Evolutionary conservation across 2,888 invertebrate genomes (phyloP).

Genomic region (Nysson spinosus): DNA sequence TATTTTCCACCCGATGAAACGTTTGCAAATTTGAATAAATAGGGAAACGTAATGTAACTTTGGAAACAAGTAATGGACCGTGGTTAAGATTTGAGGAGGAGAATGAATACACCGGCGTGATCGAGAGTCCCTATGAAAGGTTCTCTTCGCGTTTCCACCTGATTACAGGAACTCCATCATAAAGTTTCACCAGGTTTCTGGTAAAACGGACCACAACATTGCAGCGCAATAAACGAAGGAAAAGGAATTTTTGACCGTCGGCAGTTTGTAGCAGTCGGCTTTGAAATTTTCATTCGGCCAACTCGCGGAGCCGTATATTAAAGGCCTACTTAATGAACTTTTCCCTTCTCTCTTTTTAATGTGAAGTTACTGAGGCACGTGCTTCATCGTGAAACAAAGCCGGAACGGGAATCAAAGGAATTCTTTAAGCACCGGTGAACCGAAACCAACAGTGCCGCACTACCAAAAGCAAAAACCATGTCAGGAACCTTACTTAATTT

Average conservation of each 20-base stretch:
- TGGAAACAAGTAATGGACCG: too few species aligned
- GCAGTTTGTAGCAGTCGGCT: conserved; percentile 8
- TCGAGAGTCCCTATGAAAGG: too few species aligned
- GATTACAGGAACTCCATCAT: too few species aligned
- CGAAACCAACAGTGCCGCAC: conserved; percentile 25
- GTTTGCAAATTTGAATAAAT: too few species aligned
- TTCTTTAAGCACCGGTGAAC: conserved; percentile 44
- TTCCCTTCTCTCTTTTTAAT: conserved; percentile 24
- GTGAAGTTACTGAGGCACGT: conserved; percentile 31
- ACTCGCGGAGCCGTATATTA: conserved; percentile 22
- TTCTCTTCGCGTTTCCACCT: too few species aligned
- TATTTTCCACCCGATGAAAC: too few species aligned
- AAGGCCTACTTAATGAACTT: conserved; percentile 37
- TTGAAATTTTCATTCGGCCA: conserved; percentile 28
- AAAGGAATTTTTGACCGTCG: conserved; percentile 14
- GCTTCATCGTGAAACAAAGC: conserved; percentile 41
- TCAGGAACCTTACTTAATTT: neutral
- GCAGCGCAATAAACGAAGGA: conserved; percentile 23
- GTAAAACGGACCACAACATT: neutral
- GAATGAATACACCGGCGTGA: too few species aligned
- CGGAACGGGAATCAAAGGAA: conserved; percentile 38
- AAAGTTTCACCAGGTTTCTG: too few species aligned
- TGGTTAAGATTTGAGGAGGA: too few species aligned
- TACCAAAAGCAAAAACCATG: conserved; percentile 5
- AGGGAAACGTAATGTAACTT: too few species aligned